Percentiles rank a stretch among this genome's conserved stretches.
phyloP scores from a whole-genome alignment of 1,140 invertebrate species.

The Drosophila chauvacae region DNA sequence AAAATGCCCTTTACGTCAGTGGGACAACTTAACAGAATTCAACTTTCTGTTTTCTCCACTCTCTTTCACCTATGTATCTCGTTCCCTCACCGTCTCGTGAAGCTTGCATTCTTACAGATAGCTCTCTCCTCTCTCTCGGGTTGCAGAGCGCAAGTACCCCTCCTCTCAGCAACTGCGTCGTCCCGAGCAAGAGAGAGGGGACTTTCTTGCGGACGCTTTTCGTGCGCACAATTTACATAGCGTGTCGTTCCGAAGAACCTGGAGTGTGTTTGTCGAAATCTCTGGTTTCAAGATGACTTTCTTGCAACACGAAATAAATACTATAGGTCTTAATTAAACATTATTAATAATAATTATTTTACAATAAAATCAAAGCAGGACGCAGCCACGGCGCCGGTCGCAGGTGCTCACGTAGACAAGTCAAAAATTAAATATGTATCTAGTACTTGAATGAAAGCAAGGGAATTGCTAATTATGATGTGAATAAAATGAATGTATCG shows the following conservation, averaged over 20 bases:
- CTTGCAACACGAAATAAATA: background rate
- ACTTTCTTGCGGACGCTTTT: conserved; percentile 27
- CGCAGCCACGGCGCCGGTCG: no score
- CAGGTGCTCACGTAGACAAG: no score
- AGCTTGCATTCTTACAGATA: conserved; percentile 5
- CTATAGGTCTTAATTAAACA: background rate
- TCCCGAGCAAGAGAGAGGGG: conserved; percentile 23
- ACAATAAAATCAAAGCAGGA: no score
- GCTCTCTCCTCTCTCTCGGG: background rate
- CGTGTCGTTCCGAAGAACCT: background rate
- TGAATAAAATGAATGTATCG: no score
- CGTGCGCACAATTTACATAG: background rate
- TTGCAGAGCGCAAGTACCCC: conserved; percentile 17
- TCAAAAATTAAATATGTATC: no score
- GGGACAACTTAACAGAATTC: conserved; percentile 9
- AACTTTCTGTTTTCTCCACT: background rate
- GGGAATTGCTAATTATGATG: no score
- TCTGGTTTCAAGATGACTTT: background rate
- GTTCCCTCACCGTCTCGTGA: background rate
- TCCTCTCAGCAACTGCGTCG: conserved; percentile 31
- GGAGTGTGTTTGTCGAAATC: background rate
- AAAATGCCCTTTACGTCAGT: conserved; percentile 21
- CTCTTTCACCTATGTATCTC: background rate
- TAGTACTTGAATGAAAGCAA: no score
- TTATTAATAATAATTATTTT: no score